Conservation (phyloP, 2,888 invertebrate species). For the Lasioglossum leucozonium region DNA sequence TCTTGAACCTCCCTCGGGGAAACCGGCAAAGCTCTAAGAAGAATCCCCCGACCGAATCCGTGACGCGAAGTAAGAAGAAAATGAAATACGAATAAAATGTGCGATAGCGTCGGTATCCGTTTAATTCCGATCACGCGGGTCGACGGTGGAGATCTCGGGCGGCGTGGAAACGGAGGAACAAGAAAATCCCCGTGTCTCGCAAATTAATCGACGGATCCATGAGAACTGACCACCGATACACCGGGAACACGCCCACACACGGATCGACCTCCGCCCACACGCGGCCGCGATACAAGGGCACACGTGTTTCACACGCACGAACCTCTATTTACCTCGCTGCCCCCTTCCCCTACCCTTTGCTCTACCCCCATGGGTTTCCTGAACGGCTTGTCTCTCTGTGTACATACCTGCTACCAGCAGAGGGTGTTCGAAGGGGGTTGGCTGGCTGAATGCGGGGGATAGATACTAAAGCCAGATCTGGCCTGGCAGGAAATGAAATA, state of each 20-base stretch:
- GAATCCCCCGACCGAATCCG: background rate
- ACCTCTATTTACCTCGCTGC: constrained; percentile 17
- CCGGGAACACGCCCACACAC: constrained; percentile 19
- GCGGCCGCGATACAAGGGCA: constrained; percentile 5
- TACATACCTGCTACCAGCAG: constrained; percentile 48
- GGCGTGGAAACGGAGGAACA: background rate
- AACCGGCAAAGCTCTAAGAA: background rate
- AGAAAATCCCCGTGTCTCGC: constrained; percentile 22
- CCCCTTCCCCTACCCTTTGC: background rate
- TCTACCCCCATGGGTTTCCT: background rate
- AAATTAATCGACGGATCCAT: constrained; percentile 33
- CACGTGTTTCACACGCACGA: constrained; percentile 12
- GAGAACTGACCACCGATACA: constrained; percentile 37
- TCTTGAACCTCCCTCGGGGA: background rate
- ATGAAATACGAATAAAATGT: background rate
- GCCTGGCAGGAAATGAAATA: constrained; percentile 71
- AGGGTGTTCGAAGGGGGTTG: constrained; percentile 45
- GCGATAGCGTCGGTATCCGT: background rate
- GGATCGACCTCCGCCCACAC: constrained; percentile 31
- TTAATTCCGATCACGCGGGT: background rate
- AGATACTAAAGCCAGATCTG: constrained; percentile 46
- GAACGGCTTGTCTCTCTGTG: constrained; percentile 26
- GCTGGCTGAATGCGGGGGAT: constrained; percentile 28
- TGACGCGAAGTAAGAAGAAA: background rate
- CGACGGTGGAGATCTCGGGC: background rate